These are phyloP conservation scores for Ceryle rudis DNA, from an alignment of 2,797 vertebrate genomes.

Conservation along the genomic window DNA sequence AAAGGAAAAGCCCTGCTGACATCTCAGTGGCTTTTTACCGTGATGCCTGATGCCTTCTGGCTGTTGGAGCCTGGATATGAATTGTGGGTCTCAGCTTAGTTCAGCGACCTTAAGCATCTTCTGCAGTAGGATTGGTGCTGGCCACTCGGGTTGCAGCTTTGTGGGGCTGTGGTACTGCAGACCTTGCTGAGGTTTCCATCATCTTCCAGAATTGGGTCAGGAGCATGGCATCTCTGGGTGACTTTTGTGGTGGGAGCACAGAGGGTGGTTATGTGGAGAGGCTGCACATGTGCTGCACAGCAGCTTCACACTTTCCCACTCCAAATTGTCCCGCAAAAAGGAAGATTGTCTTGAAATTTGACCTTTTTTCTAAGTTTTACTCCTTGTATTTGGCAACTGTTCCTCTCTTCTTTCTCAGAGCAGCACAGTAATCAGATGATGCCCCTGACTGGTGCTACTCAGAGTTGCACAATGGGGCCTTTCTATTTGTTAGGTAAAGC, in stretches of 20 bases:
- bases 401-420: not conserved
- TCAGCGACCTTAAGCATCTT: not conserved
- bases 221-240: fast-evolving
- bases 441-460: not conserved
- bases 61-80: not conserved
- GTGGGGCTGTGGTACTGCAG: not conserved
- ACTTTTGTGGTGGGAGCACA: no score
- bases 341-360: not conserved
- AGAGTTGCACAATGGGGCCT: not conserved
- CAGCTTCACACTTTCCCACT: not conserved
- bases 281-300: not conserved
- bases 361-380: not conserved
- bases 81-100: not conserved
- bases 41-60: not conserved
- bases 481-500: not conserved
- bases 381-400: not conserved
- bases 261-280: not conserved
- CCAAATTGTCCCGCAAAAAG: not conserved
- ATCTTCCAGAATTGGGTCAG: fast-evolving
- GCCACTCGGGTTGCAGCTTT: not conserved
- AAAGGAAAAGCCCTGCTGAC: not conserved
- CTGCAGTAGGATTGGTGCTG: not conserved
- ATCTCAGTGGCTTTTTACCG: not conserved
- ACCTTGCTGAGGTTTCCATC: not conserved
- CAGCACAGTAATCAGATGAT: not conserved